Evolutionary conservation across 1,140 invertebrate species (phyloP).

Genomic region (Schlechtendalia chinensis): DNA sequence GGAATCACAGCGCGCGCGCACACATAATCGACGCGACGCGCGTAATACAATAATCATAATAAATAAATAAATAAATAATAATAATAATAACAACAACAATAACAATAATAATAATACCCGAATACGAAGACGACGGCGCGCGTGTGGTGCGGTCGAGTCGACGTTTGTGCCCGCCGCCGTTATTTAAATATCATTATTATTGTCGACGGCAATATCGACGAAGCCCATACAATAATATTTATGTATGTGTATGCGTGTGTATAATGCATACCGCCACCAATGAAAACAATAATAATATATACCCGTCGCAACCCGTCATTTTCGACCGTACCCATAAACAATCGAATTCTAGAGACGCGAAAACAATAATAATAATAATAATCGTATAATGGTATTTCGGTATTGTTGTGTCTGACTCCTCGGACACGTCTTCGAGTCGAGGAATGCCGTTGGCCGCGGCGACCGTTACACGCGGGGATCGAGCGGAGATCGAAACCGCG

Average conservation of each 20-base stretch:
- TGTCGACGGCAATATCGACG: too few species aligned
- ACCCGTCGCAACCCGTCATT: not conserved
- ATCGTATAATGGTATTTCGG: constrained; percentile 6
- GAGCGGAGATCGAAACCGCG: too few species aligned
- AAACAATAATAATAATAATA: constrained; percentile 15
- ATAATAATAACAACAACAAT: too few species aligned
- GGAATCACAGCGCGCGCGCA: not conserved
- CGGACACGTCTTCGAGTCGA: not conserved
- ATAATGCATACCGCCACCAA: too few species aligned
- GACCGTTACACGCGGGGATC: not conserved
- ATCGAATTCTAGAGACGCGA: constrained; percentile 1
- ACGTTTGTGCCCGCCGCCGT: not conserved
- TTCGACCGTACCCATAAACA: not conserved
- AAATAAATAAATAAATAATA: too few species aligned
- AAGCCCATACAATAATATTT: too few species aligned
- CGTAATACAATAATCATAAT: not conserved
- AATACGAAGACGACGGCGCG: not conserved
- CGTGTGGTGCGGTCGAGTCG: not conserved
- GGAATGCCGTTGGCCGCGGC: not conserved
- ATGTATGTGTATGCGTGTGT: too few species aligned
- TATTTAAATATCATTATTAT: too few species aligned
- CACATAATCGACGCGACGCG: not conserved
- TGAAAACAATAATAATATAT: too few species aligned
- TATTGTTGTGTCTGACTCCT: not conserved
- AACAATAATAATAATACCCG: not conserved